Evolutionary conservation across 1,140 invertebrate genomes (phyloP).

Genomic region (Whitmania pigra): DNA sequence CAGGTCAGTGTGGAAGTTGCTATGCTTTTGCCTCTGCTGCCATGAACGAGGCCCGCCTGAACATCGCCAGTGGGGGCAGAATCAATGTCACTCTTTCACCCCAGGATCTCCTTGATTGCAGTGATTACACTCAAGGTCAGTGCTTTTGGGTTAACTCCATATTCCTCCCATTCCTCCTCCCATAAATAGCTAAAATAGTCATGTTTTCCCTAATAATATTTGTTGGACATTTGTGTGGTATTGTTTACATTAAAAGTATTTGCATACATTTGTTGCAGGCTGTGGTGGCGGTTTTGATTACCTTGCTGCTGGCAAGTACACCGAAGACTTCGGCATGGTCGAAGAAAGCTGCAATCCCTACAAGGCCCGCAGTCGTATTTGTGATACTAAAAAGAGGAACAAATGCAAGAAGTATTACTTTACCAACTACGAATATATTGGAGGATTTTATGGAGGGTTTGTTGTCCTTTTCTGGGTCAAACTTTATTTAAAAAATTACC

Average conservation of each 20-base stretch:
- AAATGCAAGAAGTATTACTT: conserved; percentile 41
- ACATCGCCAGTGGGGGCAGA: conserved; percentile 44
- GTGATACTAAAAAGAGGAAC: conserved; percentile 28
- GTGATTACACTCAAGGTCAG: conserved; percentile 23
- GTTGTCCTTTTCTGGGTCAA: not conserved
- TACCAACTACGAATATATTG: conserved; percentile 44
- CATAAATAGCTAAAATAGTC: too few species aligned
- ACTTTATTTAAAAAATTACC: too few species aligned
- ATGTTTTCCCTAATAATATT: too few species aligned
- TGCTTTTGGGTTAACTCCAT: not conserved
- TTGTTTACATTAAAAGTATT: too few species aligned
- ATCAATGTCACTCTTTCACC: conserved; percentile 40
- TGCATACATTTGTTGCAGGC: not conserved
- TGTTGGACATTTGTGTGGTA: too few species aligned
- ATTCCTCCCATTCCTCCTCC: too few species aligned
- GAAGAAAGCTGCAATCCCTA: conserved; percentile 46
- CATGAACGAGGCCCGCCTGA: conserved; percentile 43
- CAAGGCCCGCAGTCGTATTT: conserved; percentile 35
- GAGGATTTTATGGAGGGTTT: conserved; percentile 43
- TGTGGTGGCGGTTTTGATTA: conserved; percentile 32
- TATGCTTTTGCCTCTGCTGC: conserved; percentile 47
- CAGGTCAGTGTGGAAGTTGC: conserved; percentile 44
- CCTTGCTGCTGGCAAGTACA: conserved; percentile 46
- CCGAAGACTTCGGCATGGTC: conserved; percentile 46
- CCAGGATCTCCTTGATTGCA: conserved; percentile 48